Percentiles rank a stretch among this genome's conserved stretches.
Conservation (phyloP, 2,113 vertebrate genomes). For the Anguilla japonica region DNA sequence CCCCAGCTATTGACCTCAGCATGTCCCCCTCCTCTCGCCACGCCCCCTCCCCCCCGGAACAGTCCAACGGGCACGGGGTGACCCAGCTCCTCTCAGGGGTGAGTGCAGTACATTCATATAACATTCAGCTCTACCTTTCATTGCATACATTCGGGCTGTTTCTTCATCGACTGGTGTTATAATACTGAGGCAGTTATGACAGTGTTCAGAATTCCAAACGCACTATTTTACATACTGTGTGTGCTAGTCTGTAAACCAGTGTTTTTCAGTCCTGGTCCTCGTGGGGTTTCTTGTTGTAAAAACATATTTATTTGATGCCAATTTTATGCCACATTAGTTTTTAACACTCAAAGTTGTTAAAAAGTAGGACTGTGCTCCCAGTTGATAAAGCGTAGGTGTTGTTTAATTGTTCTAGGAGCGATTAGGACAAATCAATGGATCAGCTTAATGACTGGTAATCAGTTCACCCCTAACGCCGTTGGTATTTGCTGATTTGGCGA, state of each 20-base stretch:
- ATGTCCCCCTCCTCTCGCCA: conserved; percentile 81
- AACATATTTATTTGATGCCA: not conserved
- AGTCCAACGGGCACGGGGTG: conserved; percentile 70
- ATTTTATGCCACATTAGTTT: too few relatives aligned
- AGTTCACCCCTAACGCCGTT: not conserved
- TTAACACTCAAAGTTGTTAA: not conserved
- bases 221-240: not conserved
- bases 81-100: conserved; percentile 71
- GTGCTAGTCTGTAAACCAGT: not conserved
- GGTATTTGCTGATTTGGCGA: not conserved
- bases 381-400: not conserved
- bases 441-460: not conserved
- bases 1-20: conserved; percentile 87
- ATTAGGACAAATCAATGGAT: not conserved
- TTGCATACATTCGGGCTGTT: not conserved
- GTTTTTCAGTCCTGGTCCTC: not conserved
- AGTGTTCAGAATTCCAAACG: not conserved
- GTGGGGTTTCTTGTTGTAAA: not conserved
- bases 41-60: conserved; percentile 82
- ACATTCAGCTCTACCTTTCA: not conserved
- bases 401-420: not conserved
- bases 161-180: not conserved
- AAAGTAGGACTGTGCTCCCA: not conserved
- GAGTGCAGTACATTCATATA: conserved; percentile 56
- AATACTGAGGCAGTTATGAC: not conserved